Conservation (phyloP, 2,797 vertebrate species). For the Siniperca scherzeri region DNA sequence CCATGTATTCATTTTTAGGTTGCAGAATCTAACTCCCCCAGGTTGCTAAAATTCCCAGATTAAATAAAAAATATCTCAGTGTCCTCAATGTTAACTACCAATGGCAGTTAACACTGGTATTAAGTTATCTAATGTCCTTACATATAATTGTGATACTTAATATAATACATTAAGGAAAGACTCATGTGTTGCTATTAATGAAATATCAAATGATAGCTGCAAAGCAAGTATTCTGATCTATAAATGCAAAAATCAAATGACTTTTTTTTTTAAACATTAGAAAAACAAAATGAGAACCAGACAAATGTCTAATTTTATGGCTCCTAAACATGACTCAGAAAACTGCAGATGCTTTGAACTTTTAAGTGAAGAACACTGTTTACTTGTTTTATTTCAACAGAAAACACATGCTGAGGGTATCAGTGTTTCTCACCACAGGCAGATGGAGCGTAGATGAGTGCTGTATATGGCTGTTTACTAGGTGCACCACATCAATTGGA, state of each 20-base stretch:
- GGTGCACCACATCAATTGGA: conserved; percentile 45
- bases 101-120: no score
- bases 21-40: background rate
- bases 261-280: background rate
- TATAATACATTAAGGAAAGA: background rate
- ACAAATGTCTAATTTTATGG: background rate
- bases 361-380: conserved; percentile 10
- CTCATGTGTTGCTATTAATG: background rate
- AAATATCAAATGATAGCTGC: background rate
- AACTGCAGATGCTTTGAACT: background rate
- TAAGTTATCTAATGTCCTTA: background rate
- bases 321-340: background rate
- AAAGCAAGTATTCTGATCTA: background rate
- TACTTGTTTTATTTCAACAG: conserved; percentile 20
- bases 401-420: conserved; percentile 49
- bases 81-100: background rate
- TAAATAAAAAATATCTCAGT: background rate
- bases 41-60: background rate
- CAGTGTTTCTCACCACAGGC: conserved; percentile 45
- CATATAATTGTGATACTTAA: background rate
- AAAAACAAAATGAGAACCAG: background rate
- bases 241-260: background rate
- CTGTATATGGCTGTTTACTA: conserved; percentile 27
- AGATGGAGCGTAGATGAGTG: conserved; percentile 30
- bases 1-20: background rate